A percentile compares a stretch with the other conserved stretches of the same genome.
Conservation (phyloP, 1,140 invertebrate genomes). For the Trypoxylus dichotomus region DNA sequence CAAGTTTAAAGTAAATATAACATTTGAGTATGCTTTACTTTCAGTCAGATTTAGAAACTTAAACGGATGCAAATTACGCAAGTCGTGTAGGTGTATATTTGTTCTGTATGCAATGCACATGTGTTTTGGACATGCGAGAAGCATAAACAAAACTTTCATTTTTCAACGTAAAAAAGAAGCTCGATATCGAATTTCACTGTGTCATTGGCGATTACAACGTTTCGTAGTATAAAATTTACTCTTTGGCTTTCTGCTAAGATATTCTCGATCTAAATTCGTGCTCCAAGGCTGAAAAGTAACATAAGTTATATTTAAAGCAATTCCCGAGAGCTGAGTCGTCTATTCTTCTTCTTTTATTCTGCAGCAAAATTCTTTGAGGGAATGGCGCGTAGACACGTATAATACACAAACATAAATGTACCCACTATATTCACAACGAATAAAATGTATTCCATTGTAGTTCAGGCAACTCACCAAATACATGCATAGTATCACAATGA, state of each 20-base stretch:
- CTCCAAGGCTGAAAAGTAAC: neutral
- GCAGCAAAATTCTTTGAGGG: too few relatives aligned
- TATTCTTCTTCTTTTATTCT: too few relatives aligned
- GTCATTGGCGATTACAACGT: neutral
- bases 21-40: too few relatives aligned
- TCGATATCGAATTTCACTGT: neutral
- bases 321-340: neutral
- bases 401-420: too few relatives aligned
- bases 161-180: neutral
- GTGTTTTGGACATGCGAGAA: neutral
- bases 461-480: too few relatives aligned
- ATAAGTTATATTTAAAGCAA: slow-evolving; percentile 10
- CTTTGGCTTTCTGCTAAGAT: neutral
- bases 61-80: neutral
- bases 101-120: neutral
- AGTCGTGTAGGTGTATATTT: neutral
- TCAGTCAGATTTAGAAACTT: too few relatives aligned
- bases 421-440: too few relatives aligned
- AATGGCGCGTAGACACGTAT: too few relatives aligned
- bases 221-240: neutral
- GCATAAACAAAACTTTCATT: neutral
- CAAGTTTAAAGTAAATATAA: too few relatives aligned
- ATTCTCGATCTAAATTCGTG: neutral
- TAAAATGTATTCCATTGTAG: too few relatives aligned
- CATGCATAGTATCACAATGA: too few relatives aligned